Percentiles rank a stretch among this genome's conserved stretches.
Conservation (phyloP, 2,888 invertebrate species). For the Cataglyphis livida region DNA sequence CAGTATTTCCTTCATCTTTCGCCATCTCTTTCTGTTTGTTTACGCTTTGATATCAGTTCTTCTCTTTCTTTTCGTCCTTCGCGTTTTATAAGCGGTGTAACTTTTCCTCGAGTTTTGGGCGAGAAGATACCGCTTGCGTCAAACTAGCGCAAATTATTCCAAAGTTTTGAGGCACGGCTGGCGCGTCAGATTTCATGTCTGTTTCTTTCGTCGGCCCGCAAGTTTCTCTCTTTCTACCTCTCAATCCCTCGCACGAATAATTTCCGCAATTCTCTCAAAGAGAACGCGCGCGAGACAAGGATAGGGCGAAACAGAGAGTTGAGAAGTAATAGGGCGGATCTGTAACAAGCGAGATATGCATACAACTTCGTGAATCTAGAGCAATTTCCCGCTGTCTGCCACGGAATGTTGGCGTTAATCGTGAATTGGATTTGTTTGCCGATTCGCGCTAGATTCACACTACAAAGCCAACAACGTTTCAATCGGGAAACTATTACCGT, state of each 20-base stretch:
- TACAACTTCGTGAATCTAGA: constrained; percentile 46
- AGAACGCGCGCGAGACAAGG: not conserved
- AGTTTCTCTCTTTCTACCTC: constrained; percentile 3
- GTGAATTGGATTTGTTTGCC: constrained; percentile 50
- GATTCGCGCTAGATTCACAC: constrained; percentile 40
- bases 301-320: not conserved
- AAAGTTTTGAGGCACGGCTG: constrained; percentile 24
- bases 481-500: constrained; percentile 48
- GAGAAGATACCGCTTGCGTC: constrained; percentile 51
- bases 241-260: constrained; percentile 3
- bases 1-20: constrained; percentile 45
- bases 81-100: not conserved
- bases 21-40: constrained; percentile 25
- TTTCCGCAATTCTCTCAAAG: constrained; percentile 28
- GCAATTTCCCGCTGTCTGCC: constrained; percentile 40
- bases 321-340: constrained; percentile 37
- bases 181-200: constrained; percentile 22
- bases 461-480: constrained; percentile 51
- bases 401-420: constrained; percentile 52
- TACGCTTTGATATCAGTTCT: constrained; percentile 21
- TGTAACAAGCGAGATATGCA: constrained; percentile 40
- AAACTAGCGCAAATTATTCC: constrained; percentile 49
- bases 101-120: constrained; percentile 39
- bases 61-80: constrained; percentile 27
- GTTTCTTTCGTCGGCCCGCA: constrained; percentile 6